Evolutionary conservation across 2,888 invertebrate species (phyloP).

Genomic region (Ochropleura leucogaster): DNA sequence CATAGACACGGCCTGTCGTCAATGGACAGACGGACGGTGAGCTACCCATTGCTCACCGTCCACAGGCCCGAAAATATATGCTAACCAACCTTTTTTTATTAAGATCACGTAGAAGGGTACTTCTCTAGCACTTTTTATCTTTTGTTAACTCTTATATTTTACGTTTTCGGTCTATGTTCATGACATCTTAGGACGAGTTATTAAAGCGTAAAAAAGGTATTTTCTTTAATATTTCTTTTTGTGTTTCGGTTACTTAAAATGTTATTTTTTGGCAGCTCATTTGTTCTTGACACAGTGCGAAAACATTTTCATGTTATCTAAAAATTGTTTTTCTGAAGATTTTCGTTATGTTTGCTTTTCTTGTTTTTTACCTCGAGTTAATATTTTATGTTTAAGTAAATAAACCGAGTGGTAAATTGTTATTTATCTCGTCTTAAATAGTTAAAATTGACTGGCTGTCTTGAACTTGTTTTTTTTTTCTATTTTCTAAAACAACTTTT

Average conservation of each 20-base stretch:
- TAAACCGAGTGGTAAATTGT: not conserved
- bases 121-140: conserved; percentile 19
- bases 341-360: not conserved
- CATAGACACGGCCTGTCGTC: too few species aligned
- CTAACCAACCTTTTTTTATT: conserved; percentile 9
- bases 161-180: conserved; percentile 26
- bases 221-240: conserved; percentile 34
- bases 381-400: not conserved
- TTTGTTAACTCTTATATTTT: conserved; percentile 10
- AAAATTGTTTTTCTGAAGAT: not conserved
- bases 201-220: conserved; percentile 27
- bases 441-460: not conserved
- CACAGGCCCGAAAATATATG: conserved; percentile 2
- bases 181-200: conserved; percentile 45
- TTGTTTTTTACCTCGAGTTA: not conserved
- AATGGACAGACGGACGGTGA: too few species aligned
- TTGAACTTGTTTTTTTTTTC: not conserved
- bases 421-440: not conserved
- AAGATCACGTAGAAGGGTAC: conserved; percentile 10
- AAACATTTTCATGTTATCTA: conserved; percentile 7
- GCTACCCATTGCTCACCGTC: too few species aligned
- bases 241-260: conserved; percentile 28
- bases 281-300: conserved; percentile 31
- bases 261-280: conserved; percentile 47
- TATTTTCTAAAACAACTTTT: not conserved